Evolutionary conservation across 1,140 invertebrate genomes (phyloP).

Genomic region (Fopius arisanus): DNA sequence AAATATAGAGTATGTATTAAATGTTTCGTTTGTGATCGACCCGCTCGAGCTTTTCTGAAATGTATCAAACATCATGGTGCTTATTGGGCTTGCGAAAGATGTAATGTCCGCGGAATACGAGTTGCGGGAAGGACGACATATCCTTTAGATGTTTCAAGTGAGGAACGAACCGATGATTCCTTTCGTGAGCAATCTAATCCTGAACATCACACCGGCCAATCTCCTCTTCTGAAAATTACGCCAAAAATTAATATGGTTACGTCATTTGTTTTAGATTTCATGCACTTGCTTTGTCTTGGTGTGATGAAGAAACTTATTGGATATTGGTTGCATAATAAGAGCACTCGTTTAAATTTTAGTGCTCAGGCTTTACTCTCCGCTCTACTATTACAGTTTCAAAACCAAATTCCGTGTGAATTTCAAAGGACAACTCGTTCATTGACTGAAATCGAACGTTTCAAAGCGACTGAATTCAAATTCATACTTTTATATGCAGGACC

Average conservation of each 20-base stretch:
- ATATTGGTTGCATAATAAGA: constrained; percentile 29
- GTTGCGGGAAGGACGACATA: constrained; percentile 11
- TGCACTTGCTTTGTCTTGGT: too few species aligned
- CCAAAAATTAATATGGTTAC: constrained; percentile 33
- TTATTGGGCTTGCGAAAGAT: constrained; percentile 24
- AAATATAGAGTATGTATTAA: constrained; percentile 4
- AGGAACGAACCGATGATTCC: not conserved
- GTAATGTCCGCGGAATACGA: not conserved
- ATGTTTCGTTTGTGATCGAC: constrained; percentile 24
- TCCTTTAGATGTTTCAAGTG: not conserved
- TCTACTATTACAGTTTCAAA: not conserved
- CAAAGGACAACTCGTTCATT: not conserved
- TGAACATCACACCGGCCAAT: constrained; percentile 15
- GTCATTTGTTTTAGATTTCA: constrained; percentile 39
- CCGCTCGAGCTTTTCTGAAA: constrained; percentile 26
- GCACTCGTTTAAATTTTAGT: not conserved
- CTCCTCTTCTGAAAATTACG: constrained; percentile 7
- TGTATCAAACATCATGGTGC: constrained; percentile 9
- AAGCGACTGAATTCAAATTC: constrained; percentile 16
- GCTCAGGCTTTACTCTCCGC: not conserved
- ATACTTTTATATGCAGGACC: constrained; percentile 1
- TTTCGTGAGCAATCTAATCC: constrained; percentile 11
- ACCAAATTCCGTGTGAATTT: constrained; percentile 19
- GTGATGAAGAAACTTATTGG: constrained; percentile 38
- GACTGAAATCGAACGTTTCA: not conserved